Conservation (phyloP, 2,888 invertebrate genomes). For the Hermodice carunculata region DNA sequence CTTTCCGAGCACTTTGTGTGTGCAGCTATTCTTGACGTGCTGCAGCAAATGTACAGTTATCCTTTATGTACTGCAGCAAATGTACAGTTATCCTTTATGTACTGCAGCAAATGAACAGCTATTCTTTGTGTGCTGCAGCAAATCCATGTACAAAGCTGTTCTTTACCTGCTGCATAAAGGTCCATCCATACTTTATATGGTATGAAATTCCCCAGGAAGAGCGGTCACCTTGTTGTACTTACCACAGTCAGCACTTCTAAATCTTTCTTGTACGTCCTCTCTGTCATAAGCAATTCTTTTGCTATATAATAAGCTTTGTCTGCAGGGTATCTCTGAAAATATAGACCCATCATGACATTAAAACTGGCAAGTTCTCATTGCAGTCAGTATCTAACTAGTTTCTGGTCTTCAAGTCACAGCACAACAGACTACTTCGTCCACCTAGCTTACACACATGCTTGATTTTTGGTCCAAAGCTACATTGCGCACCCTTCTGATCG, state of each 20-base stretch:
- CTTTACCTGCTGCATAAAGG: neutral
- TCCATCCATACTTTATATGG: neutral
- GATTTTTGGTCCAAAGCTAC: no score
- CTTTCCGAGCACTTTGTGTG: neutral
- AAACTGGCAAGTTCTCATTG: no score
- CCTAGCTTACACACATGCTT: no score
- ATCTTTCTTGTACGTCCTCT: constrained; percentile 94
- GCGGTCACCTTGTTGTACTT: constrained; percentile 71
- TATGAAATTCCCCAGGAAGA: constrained; percentile 2
- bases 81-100: no score
- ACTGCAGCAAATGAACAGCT: no score
- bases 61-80: neutral
- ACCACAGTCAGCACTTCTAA: constrained; percentile 91
- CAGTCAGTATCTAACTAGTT: no score
- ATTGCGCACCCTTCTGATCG: no score
- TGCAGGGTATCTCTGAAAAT: constrained; percentile 74
- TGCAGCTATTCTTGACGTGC: neutral
- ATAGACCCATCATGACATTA: constrained; percentile 3
- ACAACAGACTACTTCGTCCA: no score
- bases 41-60: neutral
- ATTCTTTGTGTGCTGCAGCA: no score
- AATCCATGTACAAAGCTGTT: neutral
- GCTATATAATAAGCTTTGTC: constrained; percentile 68
- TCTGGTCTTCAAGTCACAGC: no score
- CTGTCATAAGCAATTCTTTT: constrained; percentile 95